Evolutionary conservation across 1,140 invertebrate species (phyloP), one percentile per base, ranked within the genome.

Genomic region (Drosophila ohnishii): DNA sequence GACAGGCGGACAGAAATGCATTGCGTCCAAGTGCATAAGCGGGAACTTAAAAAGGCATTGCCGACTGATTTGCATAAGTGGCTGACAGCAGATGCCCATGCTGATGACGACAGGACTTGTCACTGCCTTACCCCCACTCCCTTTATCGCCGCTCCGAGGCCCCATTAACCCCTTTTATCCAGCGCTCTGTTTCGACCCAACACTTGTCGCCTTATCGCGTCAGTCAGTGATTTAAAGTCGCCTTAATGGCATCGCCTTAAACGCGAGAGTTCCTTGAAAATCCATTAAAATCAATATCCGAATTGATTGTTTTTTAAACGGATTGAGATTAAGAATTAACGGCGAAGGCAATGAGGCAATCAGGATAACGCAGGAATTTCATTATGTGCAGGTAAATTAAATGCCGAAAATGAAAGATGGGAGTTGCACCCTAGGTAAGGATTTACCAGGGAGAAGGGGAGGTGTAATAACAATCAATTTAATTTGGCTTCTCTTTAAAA

Each of bases 31-130:
- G 64, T 83, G 75, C 75, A 83, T 83, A 83, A 83, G 78, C 80
- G 75, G 62, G 82, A 83, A 83, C 75, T 83, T 83, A 78, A 78
- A 85, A 86, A 63, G 69, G 70, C 74, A 80, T 85, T 78, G 74
- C 78, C 84, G 69, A 75, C 82, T 85, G 78, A 85, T 85, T 85
- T 85, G 81, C 81, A 85, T 85, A 85, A 85, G 81, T 80, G 82
- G 53, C 69, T 59, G 69, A 61, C 78, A 80, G 51, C 77, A 85
- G 73, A 66, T 70, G 80, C 63, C 63, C 9, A 5, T 5, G 25
- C 47, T n/a, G 45, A 25, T 47, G 78, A 34, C 64, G 66, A 64
- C 75, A 67, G 61, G 30, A 25, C 34, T 59, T 75, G 71, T 57
- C 72, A 66, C 39, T 55, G 57, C 35, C 34, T 48, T 32, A n/a